A percentile compares a stretch with the other conserved stretches of the same genome.
phyloP scores from a whole-genome alignment of 2,113 vertebrate genomes.

The Rhinolophus sinicus region DNA sequence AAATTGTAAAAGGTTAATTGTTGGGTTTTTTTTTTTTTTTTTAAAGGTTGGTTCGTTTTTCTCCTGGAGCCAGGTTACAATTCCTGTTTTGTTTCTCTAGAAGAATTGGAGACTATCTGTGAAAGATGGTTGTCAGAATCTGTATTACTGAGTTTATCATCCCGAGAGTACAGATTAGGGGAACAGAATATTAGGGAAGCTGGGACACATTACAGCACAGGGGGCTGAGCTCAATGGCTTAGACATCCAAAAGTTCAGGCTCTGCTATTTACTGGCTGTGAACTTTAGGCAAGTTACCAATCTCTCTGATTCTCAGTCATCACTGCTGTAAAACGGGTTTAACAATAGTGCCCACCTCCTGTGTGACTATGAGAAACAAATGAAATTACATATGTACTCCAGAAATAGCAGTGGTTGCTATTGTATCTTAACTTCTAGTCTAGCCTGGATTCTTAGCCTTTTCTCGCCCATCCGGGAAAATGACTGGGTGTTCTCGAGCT shows the following conservation, averaged over 20 bases:
- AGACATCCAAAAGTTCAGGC: not conserved
- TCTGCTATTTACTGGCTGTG: not conserved
- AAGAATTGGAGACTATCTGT: not conserved
- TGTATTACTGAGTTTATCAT: not conserved
- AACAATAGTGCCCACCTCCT: too few species aligned
- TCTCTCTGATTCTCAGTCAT: not conserved
- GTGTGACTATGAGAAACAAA: not conserved
- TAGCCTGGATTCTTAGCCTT: not conserved
- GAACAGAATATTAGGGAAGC: not conserved
- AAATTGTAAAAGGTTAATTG: not conserved
- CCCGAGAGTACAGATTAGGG: not conserved
- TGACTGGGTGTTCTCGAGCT: not conserved
- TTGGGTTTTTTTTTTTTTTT: not conserved
- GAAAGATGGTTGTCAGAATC: not conserved
- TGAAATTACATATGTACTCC: not conserved
- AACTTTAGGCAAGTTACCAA: not conserved
- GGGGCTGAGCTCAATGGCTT: not conserved
- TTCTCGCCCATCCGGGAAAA: not conserved
- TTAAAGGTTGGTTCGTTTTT: not conserved
- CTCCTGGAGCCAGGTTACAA: not conserved
- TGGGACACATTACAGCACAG: not conserved
- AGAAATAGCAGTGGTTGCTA: not conserved
- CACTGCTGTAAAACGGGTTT: not conserved
- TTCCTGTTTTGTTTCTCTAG: not conserved
- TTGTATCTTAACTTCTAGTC: not conserved